These are phyloP conservation scores for Leuciscus waleckii DNA, from an alignment of 2,797 vertebrate genomes.

Conservation along the genomic window DNA sequence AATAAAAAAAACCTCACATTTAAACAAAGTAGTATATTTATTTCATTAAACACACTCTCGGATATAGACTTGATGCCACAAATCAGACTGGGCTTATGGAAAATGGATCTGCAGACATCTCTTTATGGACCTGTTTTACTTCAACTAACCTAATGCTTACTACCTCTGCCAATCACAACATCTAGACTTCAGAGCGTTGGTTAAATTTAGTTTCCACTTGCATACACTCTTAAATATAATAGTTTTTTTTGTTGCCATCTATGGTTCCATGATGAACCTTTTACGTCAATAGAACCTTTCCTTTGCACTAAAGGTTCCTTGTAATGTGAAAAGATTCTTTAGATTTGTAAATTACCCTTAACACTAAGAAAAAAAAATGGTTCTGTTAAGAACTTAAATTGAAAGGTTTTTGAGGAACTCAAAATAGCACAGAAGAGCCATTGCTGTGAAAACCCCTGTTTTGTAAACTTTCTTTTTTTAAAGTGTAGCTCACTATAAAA, in stretches of 20 bases:
- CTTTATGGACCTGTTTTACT: neutral
- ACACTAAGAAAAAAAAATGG: neutral
- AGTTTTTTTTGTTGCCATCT: neutral
- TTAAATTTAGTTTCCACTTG: conserved; percentile 15
- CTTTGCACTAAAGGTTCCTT: neutral
- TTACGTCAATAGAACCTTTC: neutral
- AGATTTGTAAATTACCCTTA: neutral
- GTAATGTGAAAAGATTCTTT: neutral
- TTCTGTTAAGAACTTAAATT: neutral
- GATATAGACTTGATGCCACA: neutral
- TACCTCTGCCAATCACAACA: conserved; percentile 20
- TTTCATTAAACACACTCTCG: neutral
- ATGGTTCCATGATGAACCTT: neutral
- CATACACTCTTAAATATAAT: neutral
- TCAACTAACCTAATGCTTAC: conserved; percentile 2
- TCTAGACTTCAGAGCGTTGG: neutral
- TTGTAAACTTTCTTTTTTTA: neutral
- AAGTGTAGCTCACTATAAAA: neutral
- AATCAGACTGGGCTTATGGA: conserved; percentile 10
- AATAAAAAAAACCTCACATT: neutral
- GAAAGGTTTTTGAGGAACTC: neutral
- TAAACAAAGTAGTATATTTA: neutral
- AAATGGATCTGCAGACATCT: conserved; percentile 13
- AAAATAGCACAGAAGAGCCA: neutral
- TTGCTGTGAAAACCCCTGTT: neutral